Evolutionary conservation across 2,888 invertebrate species (phyloP).

Genomic region (Nezara viridula): DNA sequence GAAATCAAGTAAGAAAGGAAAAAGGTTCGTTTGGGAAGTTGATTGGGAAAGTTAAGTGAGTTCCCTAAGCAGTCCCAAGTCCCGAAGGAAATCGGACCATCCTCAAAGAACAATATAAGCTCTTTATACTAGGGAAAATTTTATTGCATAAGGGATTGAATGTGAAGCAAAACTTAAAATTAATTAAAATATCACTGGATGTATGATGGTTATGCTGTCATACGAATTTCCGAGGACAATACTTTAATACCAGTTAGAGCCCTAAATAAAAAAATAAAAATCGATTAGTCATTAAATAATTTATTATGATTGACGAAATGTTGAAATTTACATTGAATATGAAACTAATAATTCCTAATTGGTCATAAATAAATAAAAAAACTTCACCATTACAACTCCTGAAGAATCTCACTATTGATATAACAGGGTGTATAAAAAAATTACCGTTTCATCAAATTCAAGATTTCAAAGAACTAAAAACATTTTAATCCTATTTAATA

Average conservation of each 20-base stretch:
- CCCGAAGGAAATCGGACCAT: background rate
- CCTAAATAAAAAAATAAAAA: too few relatives aligned
- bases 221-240: background rate
- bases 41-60: slow-evolving; percentile 16
- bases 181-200: background rate
- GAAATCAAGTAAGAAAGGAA: background rate
- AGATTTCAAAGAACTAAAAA: too few relatives aligned
- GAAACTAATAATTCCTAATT: too few relatives aligned
- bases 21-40: slow-evolving; percentile 21
- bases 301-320: too few relatives aligned
- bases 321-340: too few relatives aligned
- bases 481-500: too few relatives aligned
- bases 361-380: too few relatives aligned
- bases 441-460: too few relatives aligned
- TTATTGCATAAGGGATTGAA: background rate
- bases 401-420: too few relatives aligned
- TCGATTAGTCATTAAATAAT: too few relatives aligned
- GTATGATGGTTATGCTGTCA: background rate
- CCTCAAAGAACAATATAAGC: background rate
- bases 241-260: background rate
- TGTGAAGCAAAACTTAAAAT: background rate
- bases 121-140: background rate
- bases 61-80: background rate
- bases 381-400: too few relatives aligned
- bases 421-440: too few relatives aligned